Conservation (phyloP, 2,797 vertebrate species). For the Chaetodon trifasciatus region DNA sequence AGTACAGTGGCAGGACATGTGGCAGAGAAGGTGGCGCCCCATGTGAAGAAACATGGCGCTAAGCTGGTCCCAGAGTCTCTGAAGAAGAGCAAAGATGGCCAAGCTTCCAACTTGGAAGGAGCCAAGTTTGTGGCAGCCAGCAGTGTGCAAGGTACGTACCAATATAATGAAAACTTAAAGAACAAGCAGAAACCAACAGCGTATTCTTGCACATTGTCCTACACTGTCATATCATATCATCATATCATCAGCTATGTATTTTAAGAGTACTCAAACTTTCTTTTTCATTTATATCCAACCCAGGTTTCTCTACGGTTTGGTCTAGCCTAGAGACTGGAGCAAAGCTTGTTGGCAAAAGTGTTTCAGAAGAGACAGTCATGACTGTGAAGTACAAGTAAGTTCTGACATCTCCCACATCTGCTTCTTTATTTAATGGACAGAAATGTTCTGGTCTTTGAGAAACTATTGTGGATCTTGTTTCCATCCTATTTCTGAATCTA, state of each 20-base stretch:
- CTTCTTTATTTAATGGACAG: neutral
- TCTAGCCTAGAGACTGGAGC: slow-evolving; percentile 93
- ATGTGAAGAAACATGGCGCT: slow-evolving; percentile 93
- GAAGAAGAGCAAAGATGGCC: slow-evolving; percentile 91
- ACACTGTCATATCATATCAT: too few species aligned
- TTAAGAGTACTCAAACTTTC: neutral
- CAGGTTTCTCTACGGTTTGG: slow-evolving; percentile 95
- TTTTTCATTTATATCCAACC: slow-evolving; percentile 16
- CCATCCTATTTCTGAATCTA: slow-evolving; percentile 17
- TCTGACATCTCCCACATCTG: neutral
- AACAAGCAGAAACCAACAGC: too few species aligned
- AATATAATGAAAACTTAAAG: neutral
- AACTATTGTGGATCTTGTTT: slow-evolving; percentile 6
- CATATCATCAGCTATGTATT: neutral
- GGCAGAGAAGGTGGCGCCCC: slow-evolving; percentile 92
- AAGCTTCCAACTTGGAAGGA: slow-evolving; percentile 88
- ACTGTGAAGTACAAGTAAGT: slow-evolving; percentile 96
- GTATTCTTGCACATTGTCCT: too few species aligned
- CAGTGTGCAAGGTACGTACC: slow-evolving; percentile 89
- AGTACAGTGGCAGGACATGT: slow-evolving; percentile 90
- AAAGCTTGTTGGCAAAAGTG: slow-evolving; percentile 92
- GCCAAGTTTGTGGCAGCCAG: slow-evolving; percentile 92
- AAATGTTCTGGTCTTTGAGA: neutral
- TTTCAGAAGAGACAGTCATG: slow-evolving; percentile 91
- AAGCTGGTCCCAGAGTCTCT: slow-evolving; percentile 95